Evolutionary conservation across 2,888 invertebrate species (phyloP).

Genomic region (Apodemia duryi): DNA sequence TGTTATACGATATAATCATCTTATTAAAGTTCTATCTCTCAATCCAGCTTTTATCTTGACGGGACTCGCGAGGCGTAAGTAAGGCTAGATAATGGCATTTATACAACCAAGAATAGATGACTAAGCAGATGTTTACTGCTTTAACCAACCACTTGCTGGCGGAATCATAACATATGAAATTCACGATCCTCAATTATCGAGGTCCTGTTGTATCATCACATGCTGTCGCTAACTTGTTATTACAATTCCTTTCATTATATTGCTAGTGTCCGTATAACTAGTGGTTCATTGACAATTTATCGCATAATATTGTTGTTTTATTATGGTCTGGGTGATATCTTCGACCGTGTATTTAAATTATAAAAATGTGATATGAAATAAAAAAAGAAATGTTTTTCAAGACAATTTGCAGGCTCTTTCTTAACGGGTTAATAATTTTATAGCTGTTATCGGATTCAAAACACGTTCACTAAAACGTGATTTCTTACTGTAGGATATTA

Average conservation of each 20-base stretch:
- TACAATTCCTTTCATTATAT: slow-evolving; percentile 43
- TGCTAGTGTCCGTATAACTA: slow-evolving; percentile 40
- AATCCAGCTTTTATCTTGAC: slow-evolving; percentile 29
- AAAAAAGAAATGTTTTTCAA: neutral
- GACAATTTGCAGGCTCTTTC: neutral
- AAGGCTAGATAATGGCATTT: slow-evolving; percentile 30
- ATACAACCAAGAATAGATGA: slow-evolving; percentile 20
- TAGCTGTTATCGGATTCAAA: too few species aligned
- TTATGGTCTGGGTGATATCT: slow-evolving; percentile 25
- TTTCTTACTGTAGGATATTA: too few species aligned
- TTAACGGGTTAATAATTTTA: too few species aligned
- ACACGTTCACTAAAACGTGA: too few species aligned
- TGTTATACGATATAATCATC: slow-evolving; percentile 27
- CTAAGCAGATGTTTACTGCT: slow-evolving; percentile 42
- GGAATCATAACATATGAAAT: slow-evolving; percentile 49
- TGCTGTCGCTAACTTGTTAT: slow-evolving; percentile 41
- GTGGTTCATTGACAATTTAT: slow-evolving; percentile 39
- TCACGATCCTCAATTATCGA: slow-evolving; percentile 41
- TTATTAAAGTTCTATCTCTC: slow-evolving; percentile 28
- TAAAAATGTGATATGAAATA: neutral
- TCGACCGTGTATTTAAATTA: neutral
- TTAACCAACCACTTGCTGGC: slow-evolving; percentile 30
- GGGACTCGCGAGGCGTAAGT: slow-evolving; percentile 27
- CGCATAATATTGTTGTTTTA: slow-evolving; percentile 46
- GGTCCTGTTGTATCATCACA: slow-evolving; percentile 41